Evolutionary conservation across 1,140 invertebrate species (phyloP), one percentile per base, ranked within the genome.

Genomic region (Hylaeus anthracinus): DNA sequence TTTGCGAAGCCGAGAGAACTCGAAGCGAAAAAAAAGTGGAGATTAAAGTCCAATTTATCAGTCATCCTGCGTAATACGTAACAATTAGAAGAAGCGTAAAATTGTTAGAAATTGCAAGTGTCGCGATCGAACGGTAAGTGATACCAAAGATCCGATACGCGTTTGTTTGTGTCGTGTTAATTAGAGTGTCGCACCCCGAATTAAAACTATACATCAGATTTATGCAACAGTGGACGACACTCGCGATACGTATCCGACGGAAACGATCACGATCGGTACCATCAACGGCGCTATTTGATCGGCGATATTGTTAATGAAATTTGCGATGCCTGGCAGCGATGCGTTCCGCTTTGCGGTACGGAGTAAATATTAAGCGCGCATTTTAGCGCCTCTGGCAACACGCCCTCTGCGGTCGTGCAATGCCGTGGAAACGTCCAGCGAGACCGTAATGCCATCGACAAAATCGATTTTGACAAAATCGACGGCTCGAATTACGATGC

Each of bases 301-400:
- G 71, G 65, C 84, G 76, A 41, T 85, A 70, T 85, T 48, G 65
- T 82, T 86, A 85, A 82, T 86, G 84, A 67, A 86, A 86, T 85
- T 82, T 82, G 74, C 85, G 77, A 82, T 82, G 61, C 51, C 70
- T 77, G 85, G 12, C 71, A 85, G 70, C 70, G 72, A 82, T 74
- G 81, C 55, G 85, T 86, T 86, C 77, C 83, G 75, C 74, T 85
- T 55, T 86, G 83, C 70, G 84, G 84, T 85, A 15, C 55, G 51
- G 70, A 79, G 85, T 86, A 86, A 86, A 86, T 86, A 86, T 86
- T 82, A 86, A 86, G 74, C 85, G 72, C 72, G 70, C 81, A 72
- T 85, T 86, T 86, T 86, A 82, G 65, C 74, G 84, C 71, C 80
- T 70, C 67, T 82, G 83, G 85, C 83, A 85, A 86, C 73, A 61